phyloP scores from a whole-genome alignment of 2,113 vertebrate genomes.

The Murina feae region DNA sequence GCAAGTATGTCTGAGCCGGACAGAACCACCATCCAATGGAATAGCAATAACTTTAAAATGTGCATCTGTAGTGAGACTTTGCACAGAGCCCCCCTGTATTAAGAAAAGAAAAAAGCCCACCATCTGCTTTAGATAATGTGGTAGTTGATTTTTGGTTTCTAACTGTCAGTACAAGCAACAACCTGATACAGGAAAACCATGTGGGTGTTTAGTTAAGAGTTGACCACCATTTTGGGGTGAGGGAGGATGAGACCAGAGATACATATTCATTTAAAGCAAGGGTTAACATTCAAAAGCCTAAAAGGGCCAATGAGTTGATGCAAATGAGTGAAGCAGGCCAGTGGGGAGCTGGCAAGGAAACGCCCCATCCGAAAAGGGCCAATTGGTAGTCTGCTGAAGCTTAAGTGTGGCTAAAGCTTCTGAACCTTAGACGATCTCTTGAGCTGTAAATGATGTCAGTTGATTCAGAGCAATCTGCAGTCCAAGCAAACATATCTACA shows the following conservation, averaged over 20 bases:
- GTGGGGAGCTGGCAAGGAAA: not conserved
- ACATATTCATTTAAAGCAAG: not conserved
- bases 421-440: not conserved
- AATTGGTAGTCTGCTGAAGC: not conserved
- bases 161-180: constrained; percentile 49
- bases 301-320: not conserved
- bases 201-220: constrained; percentile 48
- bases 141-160: constrained; percentile 50
- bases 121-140: constrained; percentile 63
- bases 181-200: constrained; percentile 44
- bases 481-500: not conserved
- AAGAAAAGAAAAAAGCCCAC: constrained; percentile 66
- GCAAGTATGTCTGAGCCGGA: constrained; percentile 55
- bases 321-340: not conserved
- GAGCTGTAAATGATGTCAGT: not conserved
- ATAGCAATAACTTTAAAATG: constrained; percentile 89
- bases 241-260: not conserved
- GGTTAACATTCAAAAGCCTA: not conserved
- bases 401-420: not conserved
- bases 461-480: not conserved
- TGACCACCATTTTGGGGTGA: constrained; percentile 9
- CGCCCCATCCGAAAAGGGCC: not conserved
- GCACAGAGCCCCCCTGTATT: constrained; percentile 72
- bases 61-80: constrained; percentile 84
- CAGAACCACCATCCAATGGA: constrained; percentile 83